Evolutionary conservation across 2,113 vertebrate species (phyloP), one percentile per base, ranked within the genome.

Genomic region (Phalacrocorax pelagicus): DNA sequence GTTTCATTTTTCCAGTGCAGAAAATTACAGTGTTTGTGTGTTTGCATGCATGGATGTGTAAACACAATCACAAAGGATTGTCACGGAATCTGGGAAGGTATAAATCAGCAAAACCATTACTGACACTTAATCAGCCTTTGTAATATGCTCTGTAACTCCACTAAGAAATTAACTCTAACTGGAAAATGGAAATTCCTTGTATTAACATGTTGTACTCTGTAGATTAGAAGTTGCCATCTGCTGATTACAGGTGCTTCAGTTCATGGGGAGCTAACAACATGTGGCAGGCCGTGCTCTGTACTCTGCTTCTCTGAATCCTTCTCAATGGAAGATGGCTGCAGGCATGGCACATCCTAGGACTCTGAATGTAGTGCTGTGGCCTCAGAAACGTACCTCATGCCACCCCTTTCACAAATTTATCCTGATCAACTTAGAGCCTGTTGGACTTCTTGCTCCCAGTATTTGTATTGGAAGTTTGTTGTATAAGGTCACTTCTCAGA

Each of bases 221-320:
- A 24, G 20, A 14, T 30, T 30, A 26, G 58, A 77, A 57, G 29
- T 42, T 69, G 24, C 15, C 26, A 4, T 38, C 9, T 62, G 58
- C 30, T 7, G 14, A 24, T 30, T 21, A 26, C 0, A 0, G 7
- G 21, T 29, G 11, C 0, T 1, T 40, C 13, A 18, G 54, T 21
- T 67, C 18, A 52, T 0, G 0, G 47, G 4, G 29, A 42, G 26
- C 15, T 67, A 79, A 19, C 18, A 59, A 20, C 20, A 55, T 0
- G 0, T 36, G 24, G 2, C 58, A 81, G 34, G 23, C 34, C 6
- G 29, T 34, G 15, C 11, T 46, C 19, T 61, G 36, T 0, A 0
- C 18, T 71, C 32, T 51, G 12, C 38, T 34, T 34, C 47, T 71
- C 34, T 0, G 0, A 30, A 34, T 19, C 30, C 23, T 34, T 82